A percentile compares a stretch with the other conserved stretches of the same genome.
phyloP scores from a whole-genome alignment of 2,888 invertebrate species.

The Luffia ferchaultella region DNA sequence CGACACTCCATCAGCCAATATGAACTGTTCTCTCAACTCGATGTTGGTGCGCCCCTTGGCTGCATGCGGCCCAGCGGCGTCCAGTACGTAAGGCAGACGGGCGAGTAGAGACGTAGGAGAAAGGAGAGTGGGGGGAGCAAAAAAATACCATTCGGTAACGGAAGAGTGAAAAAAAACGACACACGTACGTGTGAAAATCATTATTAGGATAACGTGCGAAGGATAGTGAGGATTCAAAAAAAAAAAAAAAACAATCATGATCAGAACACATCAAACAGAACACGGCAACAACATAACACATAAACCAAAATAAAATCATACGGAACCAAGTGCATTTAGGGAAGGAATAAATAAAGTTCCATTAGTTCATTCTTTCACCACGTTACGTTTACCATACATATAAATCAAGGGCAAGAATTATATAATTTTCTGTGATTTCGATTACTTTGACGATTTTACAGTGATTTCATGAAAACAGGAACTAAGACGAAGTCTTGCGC shows the following conservation, averaged over 20 bases:
- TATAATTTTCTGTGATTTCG: background rate
- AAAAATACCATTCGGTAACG: conserved; percentile 51
- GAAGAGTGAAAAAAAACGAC: conserved; percentile 42
- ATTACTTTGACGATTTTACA: background rate
- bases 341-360: conserved; percentile 50
- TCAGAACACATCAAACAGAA: conserved; percentile 59
- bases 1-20: conserved; percentile 97
- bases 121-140: conserved; percentile 28
- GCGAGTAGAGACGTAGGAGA: conserved; percentile 28
- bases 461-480: no score
- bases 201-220: conserved; percentile 52
- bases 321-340: conserved; percentile 54
- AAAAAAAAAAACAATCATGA: conserved; percentile 23
- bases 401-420: conserved; percentile 46
- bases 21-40: conserved; percentile 98
- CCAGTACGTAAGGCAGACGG: conserved; percentile 24
- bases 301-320: conserved; percentile 42
- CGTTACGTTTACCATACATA: conserved; percentile 25
- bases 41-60: conserved; percentile 99
- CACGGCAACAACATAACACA: conserved; percentile 14
- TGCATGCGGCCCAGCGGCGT: conserved; percentile 67
- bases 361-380: conserved; percentile 59
- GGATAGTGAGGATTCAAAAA: conserved; percentile 50
- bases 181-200: conserved; percentile 45
- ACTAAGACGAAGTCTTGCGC: conserved; percentile 31